phyloP scores from a whole-genome alignment of 2,888 invertebrate species.

The Ophion obscuratus region DNA sequence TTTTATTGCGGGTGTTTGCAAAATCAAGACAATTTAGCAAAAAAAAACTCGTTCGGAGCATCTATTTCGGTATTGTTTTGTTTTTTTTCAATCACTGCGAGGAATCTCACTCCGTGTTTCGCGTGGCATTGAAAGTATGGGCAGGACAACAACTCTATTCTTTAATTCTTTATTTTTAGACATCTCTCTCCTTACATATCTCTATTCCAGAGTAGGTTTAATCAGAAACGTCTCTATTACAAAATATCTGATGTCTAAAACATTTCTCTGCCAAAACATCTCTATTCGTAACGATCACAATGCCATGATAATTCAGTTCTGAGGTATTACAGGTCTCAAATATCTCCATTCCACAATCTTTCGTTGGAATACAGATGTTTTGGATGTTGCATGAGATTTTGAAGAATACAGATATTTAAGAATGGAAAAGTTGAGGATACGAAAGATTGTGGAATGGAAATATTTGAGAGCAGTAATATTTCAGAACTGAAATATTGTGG shows the following conservation, averaged over 20 bases:
- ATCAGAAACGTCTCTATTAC: not conserved
- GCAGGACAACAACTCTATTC: not conserved
- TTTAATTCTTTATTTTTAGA: not conserved
- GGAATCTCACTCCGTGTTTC: conserved; percentile 51
- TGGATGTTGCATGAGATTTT: no score
- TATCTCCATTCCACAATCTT: not conserved
- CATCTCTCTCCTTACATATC: not conserved
- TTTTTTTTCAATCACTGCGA: conserved; percentile 30
- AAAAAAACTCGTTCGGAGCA: not conserved
- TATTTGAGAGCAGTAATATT: no score
- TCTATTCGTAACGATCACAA: not conserved
- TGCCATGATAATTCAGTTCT: conserved; percentile 28
- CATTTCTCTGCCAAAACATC: not conserved
- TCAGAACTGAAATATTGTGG: no score
- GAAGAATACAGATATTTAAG: no score
- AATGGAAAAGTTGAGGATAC: no score
- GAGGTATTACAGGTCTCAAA: not conserved
- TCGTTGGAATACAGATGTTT: not conserved
- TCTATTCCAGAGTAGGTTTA: not conserved
- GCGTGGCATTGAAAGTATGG: conserved; percentile 44
- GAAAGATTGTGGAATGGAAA: no score
- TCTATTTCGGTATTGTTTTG: conserved; percentile 7
- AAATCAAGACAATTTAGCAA: no score
- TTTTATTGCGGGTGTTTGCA: no score
- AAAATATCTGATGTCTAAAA: not conserved